Percentiles rank a stretch among this genome's conserved stretches.
Evolutionary conservation across 2,113 vertebrate species (phyloP).

Genomic region (Trematomus loennbergii): DNA sequence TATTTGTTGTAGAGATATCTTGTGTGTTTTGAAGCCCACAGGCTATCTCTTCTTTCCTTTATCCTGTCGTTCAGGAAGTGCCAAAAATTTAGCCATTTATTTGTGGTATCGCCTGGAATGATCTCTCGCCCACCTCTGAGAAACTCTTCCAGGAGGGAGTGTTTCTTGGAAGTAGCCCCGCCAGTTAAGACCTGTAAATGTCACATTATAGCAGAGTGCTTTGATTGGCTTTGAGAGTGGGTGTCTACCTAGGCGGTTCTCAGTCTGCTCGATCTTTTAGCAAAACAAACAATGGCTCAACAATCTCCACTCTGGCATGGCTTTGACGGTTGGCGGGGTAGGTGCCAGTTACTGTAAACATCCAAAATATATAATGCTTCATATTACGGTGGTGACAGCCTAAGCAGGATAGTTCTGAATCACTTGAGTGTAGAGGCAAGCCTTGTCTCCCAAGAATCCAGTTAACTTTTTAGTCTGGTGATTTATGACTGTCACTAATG

Average conservation of each 20-base stretch:
- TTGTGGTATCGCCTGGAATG: conserved; percentile 44
- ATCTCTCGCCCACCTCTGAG: conserved; percentile 48
- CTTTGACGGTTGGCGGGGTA: conserved; percentile 21
- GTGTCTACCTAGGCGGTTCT: conserved; percentile 43
- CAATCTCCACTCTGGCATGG: conserved; percentile 14
- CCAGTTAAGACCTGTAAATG: conserved; percentile 57
- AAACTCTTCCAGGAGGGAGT: conserved; percentile 12
- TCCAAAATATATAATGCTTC: conserved; percentile 36
- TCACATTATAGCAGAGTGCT: conserved; percentile 47
- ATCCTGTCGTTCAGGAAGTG: conserved; percentile 35
- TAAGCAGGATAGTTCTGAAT: conserved; percentile 44
- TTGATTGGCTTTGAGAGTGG: conserved; percentile 51
- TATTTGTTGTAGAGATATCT: conserved; percentile 8
- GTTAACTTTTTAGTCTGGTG: conserved; percentile 57
- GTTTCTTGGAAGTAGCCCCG: conserved; percentile 30
- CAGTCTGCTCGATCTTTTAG: conserved; percentile 41
- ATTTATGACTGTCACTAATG: conserved; percentile 68
- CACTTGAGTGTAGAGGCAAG: conserved; percentile 25
- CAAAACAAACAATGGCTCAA: conserved; percentile 56
- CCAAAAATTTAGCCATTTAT: conserved; percentile 36
- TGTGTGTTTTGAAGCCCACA: conserved; percentile 6
- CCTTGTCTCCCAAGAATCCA: conserved; percentile 48
- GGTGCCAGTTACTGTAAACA: conserved; percentile 25
- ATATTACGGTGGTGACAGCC: conserved; percentile 47
- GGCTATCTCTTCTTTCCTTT: neutral